Evolutionary conservation across 2,888 invertebrate genomes (phyloP), one percentile per base, ranked within the genome.

Genomic region (Euzetes globulus): DNA sequence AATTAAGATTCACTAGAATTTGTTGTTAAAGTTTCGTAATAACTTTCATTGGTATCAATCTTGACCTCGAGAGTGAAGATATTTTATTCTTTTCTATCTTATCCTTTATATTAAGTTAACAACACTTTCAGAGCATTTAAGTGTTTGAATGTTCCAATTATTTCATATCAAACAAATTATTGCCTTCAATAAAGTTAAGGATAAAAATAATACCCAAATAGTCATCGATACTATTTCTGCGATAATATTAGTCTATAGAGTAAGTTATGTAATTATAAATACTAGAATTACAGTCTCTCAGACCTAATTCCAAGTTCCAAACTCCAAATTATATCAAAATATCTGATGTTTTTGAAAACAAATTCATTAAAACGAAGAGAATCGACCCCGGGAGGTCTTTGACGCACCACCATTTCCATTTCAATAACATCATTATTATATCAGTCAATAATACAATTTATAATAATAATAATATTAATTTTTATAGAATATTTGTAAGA

Each of bases 61-160:
- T 58, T 58, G 58, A 58, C 58, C 58, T 58, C 58, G 27, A 58
- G 27, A 58, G 29, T 29, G 27, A 27, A 58, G 27, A 58, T 58
- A 27, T 15, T 11, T 29, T 27, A 58, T 58, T 55, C 1, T 52
- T 19, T 55, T 25, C 3, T 55, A 58, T 58, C 58, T 58, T 58
- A 58, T 58, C 58, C 27, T 29, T 58, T 41, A 9, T 41, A 41
- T 41, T 41, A 19, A 55, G 1, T 22, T 55, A 29, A 58, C 25
- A 17, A 27, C 15, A 58, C 25, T 58, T 29, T 58, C 22, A 58
- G 9, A 27, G 58, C n/a, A 29, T 58, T 58, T 17, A 29, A 41
- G 41, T 41, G 41, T 41, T 41, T 41, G 41, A 41, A 22, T 58
- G 58, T 22, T 27, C 58, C 58, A 58, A 58, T 58, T 58, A 55